These are phyloP conservation scores for Sphenodon punctatus DNA, from an alignment of 2,797 vertebrate genomes.

Conservation along the genomic window DNA sequence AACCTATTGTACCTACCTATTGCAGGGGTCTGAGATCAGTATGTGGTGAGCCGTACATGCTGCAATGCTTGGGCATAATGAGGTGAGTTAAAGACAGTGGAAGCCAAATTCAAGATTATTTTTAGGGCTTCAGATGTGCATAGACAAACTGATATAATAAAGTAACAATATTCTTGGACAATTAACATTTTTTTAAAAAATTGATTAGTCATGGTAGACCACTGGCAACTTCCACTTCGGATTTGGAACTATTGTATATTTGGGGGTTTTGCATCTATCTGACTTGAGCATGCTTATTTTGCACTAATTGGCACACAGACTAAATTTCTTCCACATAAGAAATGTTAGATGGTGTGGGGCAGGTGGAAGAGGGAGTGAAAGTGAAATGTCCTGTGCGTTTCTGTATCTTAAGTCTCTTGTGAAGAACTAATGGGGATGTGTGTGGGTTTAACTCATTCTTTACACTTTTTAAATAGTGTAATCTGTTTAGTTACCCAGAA, in stretches of 20 bases:
- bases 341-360: neutral
- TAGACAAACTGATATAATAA: constrained; percentile 2
- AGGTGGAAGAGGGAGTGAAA: neutral
- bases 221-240: constrained; percentile 4
- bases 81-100: constrained; percentile 43
- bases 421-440: neutral
- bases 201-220: neutral
- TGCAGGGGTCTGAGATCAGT: constrained; percentile 50
- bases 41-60: constrained; percentile 19
- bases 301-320: neutral
- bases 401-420: neutral
- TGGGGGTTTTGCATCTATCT: neutral
- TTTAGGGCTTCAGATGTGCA: neutral
- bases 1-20: constrained; percentile 38
- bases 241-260: constrained; percentile 10
- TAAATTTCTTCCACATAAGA: neutral
- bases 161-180: constrained; percentile 4
- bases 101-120: constrained; percentile 19
- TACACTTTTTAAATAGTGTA: neutral
- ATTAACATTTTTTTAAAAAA: neutral
- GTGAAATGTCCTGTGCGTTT: neutral
- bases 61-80: constrained; percentile 44
- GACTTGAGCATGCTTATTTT: constrained; percentile 11
- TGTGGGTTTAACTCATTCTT: neutral
- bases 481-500: neutral